Evolutionary conservation across 2,888 invertebrate genomes (phyloP), one percentile per base, ranked within the genome.

Genomic region (Abrostola tripartita): DNA sequence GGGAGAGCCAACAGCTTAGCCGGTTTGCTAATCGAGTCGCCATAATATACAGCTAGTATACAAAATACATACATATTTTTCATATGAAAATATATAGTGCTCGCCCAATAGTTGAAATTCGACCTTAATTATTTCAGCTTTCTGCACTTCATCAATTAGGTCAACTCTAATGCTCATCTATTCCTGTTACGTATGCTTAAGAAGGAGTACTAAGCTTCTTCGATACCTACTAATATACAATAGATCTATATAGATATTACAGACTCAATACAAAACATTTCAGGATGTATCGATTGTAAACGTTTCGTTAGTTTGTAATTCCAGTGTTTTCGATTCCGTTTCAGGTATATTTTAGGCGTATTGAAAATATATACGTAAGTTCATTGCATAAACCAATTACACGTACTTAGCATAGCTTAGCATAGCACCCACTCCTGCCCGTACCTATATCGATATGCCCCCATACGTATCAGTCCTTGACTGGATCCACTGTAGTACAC

Each of bases 281-380:
- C 9, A 47, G 8, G 24, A 47, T 40, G 6, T 14, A 9, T 55
- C n/a, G n/a, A 1, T 36, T 0, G 10, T 56, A 70, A 63, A 36
- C 36, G 59, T 52, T 37, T 24, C 24, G 38, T 37, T 54, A 65
- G 51, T 58, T 65, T 76, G 52, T 72, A 72, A 72, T 76, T 51
- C 65, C 57, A 37, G 42, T 71, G 71, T 76, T 71, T 71, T 72
- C 56, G 66, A 72, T 72, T 72, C 76, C 71, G 71, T 72, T 72
- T 72, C 71, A 72, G 71, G 71, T 72, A 72, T 76, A 65, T 76
- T 71, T 76, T 72, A 72, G 71, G 71, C 53, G 71, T 52, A 65
- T 71, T 70, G 75, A 76, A 76, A 71, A 76, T 55, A 61, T 38
- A 71, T 75, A 71, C 49, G 71, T 72, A 72, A 72, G 71, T 76